Conservation (phyloP, 2,113 vertebrate genomes). For the Neopipo cinnamomea region DNA sequence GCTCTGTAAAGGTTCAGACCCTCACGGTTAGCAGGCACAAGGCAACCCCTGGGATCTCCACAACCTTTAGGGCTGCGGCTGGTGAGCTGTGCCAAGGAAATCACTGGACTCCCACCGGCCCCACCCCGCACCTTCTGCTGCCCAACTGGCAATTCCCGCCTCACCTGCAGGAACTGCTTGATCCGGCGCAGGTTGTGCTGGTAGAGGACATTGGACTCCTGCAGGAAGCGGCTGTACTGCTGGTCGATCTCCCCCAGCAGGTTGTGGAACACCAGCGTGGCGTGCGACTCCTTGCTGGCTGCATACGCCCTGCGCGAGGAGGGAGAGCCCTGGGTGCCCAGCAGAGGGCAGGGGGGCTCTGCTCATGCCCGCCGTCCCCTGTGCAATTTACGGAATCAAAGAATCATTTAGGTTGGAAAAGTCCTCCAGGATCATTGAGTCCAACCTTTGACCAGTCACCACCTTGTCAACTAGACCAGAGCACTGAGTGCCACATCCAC, state of each 20-base stretch:
- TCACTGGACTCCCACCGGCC: accelerated
- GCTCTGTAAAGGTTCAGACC: slow-evolving; percentile 73
- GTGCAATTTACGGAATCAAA: not conserved
- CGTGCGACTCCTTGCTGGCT: slow-evolving; percentile 95
- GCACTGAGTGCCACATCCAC: not conserved
- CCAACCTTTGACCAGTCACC: not conserved
- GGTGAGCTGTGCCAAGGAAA: not conserved
- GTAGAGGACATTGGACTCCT: slow-evolving; percentile 97
- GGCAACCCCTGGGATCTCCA: accelerated
- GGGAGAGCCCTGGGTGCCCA: not conserved
- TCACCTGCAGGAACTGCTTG: slow-evolving; percentile 94
- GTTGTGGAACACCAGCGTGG: slow-evolving; percentile 97
- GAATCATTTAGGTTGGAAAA: not conserved
- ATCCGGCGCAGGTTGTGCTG: slow-evolving; percentile 97
- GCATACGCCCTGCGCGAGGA: slow-evolving; percentile 84
- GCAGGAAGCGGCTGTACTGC: slow-evolving; percentile 97
- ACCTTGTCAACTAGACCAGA: not conserved
- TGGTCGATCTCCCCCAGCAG: slow-evolving; percentile 98
- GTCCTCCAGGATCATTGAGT: not conserved
- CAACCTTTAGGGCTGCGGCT: not conserved
- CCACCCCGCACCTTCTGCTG: accelerated
- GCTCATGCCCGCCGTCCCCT: accelerated
- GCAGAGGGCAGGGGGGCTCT: not conserved
- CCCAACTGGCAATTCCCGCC: not conserved
- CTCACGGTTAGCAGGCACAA: not conserved